Conservation (phyloP, 2,888 invertebrate species). For the Rhagonycha lutea region DNA sequence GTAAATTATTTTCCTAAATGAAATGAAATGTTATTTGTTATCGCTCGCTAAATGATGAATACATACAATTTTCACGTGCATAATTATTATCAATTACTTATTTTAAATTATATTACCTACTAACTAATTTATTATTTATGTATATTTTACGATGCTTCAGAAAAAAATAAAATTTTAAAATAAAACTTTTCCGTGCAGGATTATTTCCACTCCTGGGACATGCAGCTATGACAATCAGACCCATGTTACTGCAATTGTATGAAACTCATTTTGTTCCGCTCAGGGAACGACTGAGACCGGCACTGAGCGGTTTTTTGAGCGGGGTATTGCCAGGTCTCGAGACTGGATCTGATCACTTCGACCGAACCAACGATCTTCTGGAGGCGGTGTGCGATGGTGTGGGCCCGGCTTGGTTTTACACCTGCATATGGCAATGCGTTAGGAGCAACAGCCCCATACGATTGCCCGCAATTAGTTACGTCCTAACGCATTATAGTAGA, state of each 20-base stretch:
- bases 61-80: not conserved
- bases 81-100: not conserved
- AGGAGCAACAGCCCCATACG: constrained; percentile 79
- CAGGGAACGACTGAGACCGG: constrained; percentile 75
- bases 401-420: constrained; percentile 79
- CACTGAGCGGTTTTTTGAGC: constrained; percentile 84
- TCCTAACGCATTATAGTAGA: constrained; percentile 79
- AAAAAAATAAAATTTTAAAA: not conserved
- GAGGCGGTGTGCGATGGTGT: constrained; percentile 77
- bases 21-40: not conserved
- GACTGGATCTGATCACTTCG: constrained; percentile 82
- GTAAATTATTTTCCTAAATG: not conserved
- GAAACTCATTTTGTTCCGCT: constrained; percentile 87
- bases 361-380: constrained; percentile 67
- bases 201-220: constrained; percentile 87
- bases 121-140: too few relatives aligned
- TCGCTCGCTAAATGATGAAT: not conserved
- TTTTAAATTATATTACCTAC: not conserved
- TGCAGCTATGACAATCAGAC: constrained; percentile 89
- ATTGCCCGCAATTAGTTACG: constrained; percentile 79
- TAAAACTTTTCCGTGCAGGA: constrained; percentile 59
- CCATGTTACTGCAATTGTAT: constrained; percentile 78
- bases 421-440: constrained; percentile 86
- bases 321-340: constrained; percentile 88
- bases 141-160: too few relatives aligned